Conservation (phyloP, 1,140 invertebrate species). For the Drosophila lacertosa region DNA sequence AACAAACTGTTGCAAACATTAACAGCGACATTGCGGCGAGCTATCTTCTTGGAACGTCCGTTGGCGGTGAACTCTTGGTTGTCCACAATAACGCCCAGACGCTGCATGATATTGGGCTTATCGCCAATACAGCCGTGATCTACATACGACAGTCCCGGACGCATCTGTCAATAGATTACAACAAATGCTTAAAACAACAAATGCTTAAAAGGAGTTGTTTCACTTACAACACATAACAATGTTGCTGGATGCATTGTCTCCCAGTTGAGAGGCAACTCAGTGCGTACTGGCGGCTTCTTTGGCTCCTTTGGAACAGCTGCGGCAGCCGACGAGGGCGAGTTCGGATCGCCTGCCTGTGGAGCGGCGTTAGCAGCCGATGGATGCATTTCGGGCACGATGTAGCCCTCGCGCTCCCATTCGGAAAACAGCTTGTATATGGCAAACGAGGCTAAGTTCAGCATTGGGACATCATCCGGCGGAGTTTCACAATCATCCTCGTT, state of each 20-base stretch:
- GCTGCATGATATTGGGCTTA: constrained; percentile 86
- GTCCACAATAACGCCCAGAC: constrained; percentile 85
- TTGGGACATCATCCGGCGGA: constrained; percentile 86
- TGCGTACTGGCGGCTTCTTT: constrained; percentile 84
- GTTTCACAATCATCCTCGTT: constrained; percentile 53
- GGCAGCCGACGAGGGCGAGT: constrained; percentile 19
- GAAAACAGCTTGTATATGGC: constrained; percentile 90
- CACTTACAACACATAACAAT: constrained; percentile 86
- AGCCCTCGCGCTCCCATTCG: constrained; percentile 90
- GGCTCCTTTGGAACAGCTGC: constrained; percentile 62
- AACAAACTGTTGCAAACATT: constrained; percentile 85
- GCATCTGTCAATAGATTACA: constrained; percentile 86
- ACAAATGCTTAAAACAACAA: background rate
- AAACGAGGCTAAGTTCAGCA: constrained; percentile 90
- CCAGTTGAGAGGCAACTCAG: constrained; percentile 86
- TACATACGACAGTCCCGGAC: constrained; percentile 87
- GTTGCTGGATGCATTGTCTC: constrained; percentile 89
- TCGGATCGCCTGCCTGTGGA: constrained; percentile 63
- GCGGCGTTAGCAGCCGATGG: constrained; percentile 30
- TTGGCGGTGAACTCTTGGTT: constrained; percentile 84
- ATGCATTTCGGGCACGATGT: constrained; percentile 86
- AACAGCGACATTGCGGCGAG: constrained; percentile 85
- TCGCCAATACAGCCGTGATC: constrained; percentile 86
- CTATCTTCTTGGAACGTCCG: constrained; percentile 85
- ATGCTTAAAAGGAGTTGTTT: background rate